Conservation (phyloP, 2,888 invertebrate species). For the Acronicta alni region DNA sequence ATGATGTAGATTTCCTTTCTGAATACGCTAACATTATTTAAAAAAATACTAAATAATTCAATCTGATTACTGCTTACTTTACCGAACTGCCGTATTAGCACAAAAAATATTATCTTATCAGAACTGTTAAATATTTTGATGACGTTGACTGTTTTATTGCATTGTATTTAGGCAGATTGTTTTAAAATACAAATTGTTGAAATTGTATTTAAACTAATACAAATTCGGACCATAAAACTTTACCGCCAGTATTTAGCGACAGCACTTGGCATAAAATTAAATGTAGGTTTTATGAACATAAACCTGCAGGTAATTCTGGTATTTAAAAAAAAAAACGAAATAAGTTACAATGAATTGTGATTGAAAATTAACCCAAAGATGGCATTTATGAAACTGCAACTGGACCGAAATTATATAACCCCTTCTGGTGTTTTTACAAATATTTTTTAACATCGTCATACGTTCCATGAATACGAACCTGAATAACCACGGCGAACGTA, state of each 20-base stretch:
- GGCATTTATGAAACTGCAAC: too few species aligned
- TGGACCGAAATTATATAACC: too few species aligned
- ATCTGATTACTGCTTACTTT: constrained; percentile 7
- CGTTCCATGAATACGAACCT: too few species aligned
- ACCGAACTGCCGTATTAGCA: constrained; percentile 10
- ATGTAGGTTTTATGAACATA: too few species aligned
- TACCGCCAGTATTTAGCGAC: too few species aligned
- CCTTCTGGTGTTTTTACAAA: constrained; percentile 7
- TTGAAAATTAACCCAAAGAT: too few species aligned
- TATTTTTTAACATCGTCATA: constrained; percentile 10
- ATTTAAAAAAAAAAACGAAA: too few species aligned
- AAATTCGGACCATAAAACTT: too few species aligned
- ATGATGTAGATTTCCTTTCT: constrained; percentile 60
- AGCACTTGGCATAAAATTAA: too few species aligned
- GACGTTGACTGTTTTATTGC: constrained; percentile 43
- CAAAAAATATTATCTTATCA: constrained; percentile 54
- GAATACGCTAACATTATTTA: not conserved
- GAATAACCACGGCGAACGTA: constrained; percentile 5
- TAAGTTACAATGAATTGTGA: too few species aligned
- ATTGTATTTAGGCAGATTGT: constrained; percentile 4
- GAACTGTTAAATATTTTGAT: constrained; percentile 34
- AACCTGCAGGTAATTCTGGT: too few species aligned
- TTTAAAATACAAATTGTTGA: too few species aligned
- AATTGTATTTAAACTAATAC: constrained; percentile 8
- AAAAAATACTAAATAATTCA: constrained; percentile 12